A percentile compares a stretch with the other conserved stretches of the same genome.
phyloP scores from a whole-genome alignment of 2,113 vertebrate genomes.

The Sceloporus undulatus region DNA sequence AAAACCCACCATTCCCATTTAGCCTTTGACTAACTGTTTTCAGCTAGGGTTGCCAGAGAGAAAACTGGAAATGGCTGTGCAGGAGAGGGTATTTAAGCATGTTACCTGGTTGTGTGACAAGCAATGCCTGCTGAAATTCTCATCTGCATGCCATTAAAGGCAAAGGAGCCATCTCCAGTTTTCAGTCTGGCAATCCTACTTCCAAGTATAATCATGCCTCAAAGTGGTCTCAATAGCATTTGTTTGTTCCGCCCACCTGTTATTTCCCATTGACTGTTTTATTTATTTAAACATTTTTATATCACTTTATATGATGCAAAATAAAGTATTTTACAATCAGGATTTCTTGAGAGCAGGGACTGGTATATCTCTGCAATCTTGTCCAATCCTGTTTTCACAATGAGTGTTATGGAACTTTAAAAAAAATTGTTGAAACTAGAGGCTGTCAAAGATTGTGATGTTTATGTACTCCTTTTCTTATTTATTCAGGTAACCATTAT shows the following conservation, averaged over 20 bases:
- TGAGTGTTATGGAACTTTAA: not conserved
- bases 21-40: too few relatives aligned
- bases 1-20: not conserved
- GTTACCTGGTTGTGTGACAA: too few relatives aligned
- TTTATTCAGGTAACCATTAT: slow-evolving; percentile 55
- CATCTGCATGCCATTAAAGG: too few relatives aligned
- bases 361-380: too few relatives aligned
- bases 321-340: not conserved
- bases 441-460: slow-evolving; percentile 28
- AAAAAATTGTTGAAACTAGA: not conserved
- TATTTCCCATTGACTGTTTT: not conserved
- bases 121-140: too few relatives aligned
- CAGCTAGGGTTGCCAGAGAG: too few relatives aligned
- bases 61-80: too few relatives aligned
- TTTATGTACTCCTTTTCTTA: not conserved
- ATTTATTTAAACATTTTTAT: not conserved
- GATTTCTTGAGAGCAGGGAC: not conserved
- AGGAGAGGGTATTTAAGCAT: too few relatives aligned
- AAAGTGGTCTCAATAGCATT: not conserved
- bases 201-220: too few relatives aligned
- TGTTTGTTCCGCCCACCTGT: not conserved
- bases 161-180: too few relatives aligned
- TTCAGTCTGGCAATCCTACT: too few relatives aligned
- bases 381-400: not conserved
- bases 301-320: not conserved